Base-by-base conservation (phyloP, 2,797 vertebrate species). In the Netta rufina region DNA sequence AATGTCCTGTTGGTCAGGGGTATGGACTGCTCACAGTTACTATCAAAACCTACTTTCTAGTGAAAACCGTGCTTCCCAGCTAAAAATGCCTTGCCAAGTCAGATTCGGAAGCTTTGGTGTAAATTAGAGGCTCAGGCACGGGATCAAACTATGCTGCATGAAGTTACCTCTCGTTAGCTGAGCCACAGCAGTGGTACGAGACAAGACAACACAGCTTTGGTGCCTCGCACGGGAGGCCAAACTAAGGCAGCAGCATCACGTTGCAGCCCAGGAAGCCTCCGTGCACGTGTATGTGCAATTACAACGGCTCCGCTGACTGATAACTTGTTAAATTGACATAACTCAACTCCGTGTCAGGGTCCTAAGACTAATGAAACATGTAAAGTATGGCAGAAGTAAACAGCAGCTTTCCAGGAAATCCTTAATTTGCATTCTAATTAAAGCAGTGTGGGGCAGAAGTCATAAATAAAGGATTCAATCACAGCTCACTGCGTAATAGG, bases 351-450 rank as follows among this genome's bases (percentile, higher is more conserved):
- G 54, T 61, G 90, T 80, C 89, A 89, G 88, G 69, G 90, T 92
- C 93, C 93, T 87, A 92, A 85, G 92, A 95, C 93, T 96, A 92
- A 95, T 93, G 93, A 96, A 96, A 96, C 89, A 83, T 89, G 87
- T 91, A 45, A 95, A 95, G 89, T 47, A 87, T 3, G 58, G 84
- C 82, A 96, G 87, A 85, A 95, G 87, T 96, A 96, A 96, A 95
- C 82, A 96, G 87, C 84, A 85, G 90, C 92, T 93, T 97, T 97
- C 96, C 81, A 94, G 91, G 87, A 96, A 97, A 92, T 66, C 79
- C 84, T 83, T 92, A 60, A 96, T 96, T 93, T 96, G 84, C 93
- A 96, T 96, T 95, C 93, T 94, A 95, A 96, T 95, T 93, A 96
- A 96, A 89, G 91, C 89, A 78, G 62, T 39, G 79, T 87, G 89